These are phyloP conservation scores for Megaustenia siamemsis DNA, from an alignment of 2,888 invertebrate species.

Conservation along the genomic window DNA sequence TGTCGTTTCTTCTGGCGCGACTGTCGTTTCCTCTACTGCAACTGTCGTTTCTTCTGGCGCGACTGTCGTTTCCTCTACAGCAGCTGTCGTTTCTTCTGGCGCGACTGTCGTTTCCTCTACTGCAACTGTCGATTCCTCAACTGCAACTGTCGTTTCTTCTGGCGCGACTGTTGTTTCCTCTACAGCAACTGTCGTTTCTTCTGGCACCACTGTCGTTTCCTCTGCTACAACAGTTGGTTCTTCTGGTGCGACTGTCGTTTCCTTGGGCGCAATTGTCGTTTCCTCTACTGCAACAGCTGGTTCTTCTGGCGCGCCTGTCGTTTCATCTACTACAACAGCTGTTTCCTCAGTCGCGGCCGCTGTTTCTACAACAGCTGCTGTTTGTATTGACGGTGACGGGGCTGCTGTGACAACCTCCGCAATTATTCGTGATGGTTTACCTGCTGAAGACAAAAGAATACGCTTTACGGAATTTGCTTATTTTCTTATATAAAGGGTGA, in stretches of 20 bases:
- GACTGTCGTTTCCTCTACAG: neutral
- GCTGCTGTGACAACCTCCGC: too few relatives aligned
- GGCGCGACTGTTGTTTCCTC: neutral
- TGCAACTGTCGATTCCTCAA: neutral
- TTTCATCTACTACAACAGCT: neutral
- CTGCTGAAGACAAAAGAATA: too few relatives aligned
- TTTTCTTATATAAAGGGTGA: too few relatives aligned
- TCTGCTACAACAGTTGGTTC: neutral
- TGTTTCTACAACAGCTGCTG: neutral
- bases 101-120: neutral
- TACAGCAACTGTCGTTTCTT: neutral
- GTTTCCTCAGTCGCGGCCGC: neutral
- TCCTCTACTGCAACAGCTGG: neutral
- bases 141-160: neutral
- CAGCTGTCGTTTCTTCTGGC: neutral
- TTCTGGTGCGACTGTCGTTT: neutral
- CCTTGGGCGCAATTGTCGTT: neutral
- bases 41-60: neutral
- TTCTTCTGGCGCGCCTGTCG: neutral
- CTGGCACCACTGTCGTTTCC: neutral
- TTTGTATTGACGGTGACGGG: too few relatives aligned
- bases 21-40: neutral
- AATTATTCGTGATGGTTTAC: too few relatives aligned
- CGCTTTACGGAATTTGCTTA: too few relatives aligned
- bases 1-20: conserved; percentile 23